A percentile compares a stretch with the other conserved stretches of the same genome.
phyloP scores from a whole-genome alignment of 2,113 vertebrate species.

The Heterotis niloticus region DNA sequence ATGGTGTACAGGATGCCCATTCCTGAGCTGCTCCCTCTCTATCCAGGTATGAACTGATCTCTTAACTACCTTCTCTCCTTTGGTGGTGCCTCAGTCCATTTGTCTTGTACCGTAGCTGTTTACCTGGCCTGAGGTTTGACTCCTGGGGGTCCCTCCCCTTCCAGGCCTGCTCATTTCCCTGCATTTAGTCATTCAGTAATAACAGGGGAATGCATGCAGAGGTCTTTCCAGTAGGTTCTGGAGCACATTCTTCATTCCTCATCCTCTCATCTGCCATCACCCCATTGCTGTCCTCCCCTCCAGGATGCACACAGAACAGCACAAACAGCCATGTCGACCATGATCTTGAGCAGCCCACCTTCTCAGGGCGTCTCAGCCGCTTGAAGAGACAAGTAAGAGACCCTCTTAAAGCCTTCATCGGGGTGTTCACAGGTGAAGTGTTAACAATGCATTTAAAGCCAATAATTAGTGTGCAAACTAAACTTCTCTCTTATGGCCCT shows the following conservation, averaged over 20 bases:
- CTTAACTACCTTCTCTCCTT: neutral
- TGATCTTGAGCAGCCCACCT: constrained; percentile 27
- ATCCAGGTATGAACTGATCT: constrained; percentile 52
- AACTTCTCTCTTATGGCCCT: constrained; percentile 18
- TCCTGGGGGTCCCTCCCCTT: too few relatives aligned
- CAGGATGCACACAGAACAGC: constrained; percentile 51
- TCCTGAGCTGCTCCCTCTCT: constrained; percentile 44
- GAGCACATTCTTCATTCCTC: too few relatives aligned
- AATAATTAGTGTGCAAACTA: neutral
- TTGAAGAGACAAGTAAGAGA: constrained; percentile 64
- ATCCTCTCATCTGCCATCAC: too few relatives aligned
- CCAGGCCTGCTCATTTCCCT: too few relatives aligned
- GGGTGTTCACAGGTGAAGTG: too few relatives aligned
- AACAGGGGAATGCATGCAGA: too few relatives aligned
- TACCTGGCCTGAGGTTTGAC: too few relatives aligned
- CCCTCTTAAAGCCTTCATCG: neutral
- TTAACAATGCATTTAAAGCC: too few relatives aligned
- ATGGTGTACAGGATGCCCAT: constrained; percentile 57
- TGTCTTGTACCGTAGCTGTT: too few relatives aligned
- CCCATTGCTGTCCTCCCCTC: constrained; percentile 10
- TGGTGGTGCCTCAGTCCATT: too few relatives aligned
- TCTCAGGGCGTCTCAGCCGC: constrained; percentile 48
- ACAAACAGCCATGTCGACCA: constrained; percentile 26
- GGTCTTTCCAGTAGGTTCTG: too few relatives aligned
- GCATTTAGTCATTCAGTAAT: too few relatives aligned